Evolutionary conservation across 2,113 vertebrate species (phyloP).

Genomic region (Antidorcas marsupialis): DNA sequence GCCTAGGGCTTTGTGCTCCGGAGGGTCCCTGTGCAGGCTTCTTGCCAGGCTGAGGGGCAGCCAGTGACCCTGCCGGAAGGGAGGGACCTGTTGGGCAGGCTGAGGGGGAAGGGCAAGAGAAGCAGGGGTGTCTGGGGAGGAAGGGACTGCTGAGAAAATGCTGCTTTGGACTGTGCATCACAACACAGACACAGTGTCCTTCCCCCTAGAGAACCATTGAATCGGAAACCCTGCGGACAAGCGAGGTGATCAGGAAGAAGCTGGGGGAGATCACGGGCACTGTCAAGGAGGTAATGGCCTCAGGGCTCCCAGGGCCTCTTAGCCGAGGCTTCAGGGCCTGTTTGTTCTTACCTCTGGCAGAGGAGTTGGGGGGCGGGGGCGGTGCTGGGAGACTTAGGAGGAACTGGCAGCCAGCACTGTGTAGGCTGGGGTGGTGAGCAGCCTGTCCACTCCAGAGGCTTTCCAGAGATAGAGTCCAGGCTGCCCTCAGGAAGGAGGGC

Average conservation of each 20-base stretch:
- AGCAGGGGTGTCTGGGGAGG: background rate
- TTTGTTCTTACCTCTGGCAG: background rate
- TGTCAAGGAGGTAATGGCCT: constrained; percentile 89
- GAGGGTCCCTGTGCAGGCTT: background rate
- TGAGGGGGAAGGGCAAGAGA: background rate
- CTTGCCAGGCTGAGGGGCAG: background rate
- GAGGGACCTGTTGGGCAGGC: background rate
- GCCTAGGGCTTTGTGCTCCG: background rate
- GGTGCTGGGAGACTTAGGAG: background rate
- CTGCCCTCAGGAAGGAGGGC: background rate
- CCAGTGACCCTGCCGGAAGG: no score
- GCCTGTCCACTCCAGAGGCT: background rate
- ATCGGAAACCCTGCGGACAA: constrained; percentile 93
- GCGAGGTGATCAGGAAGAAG: constrained; percentile 92
- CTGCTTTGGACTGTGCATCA: background rate
- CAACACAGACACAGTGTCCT: background rate
- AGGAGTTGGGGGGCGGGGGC: background rate
- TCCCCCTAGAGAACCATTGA: constrained; percentile 92
- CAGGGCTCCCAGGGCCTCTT: background rate
- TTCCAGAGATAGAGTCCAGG: background rate
- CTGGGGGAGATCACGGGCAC: constrained; percentile 89
- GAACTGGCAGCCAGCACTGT: no score
- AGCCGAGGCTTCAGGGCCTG: rapidly evolving
- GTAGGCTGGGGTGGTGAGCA: background rate
- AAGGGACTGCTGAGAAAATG: background rate